phyloP scores from a whole-genome alignment of 2,888 invertebrate genomes.

The Endomychus coccineus region DNA sequence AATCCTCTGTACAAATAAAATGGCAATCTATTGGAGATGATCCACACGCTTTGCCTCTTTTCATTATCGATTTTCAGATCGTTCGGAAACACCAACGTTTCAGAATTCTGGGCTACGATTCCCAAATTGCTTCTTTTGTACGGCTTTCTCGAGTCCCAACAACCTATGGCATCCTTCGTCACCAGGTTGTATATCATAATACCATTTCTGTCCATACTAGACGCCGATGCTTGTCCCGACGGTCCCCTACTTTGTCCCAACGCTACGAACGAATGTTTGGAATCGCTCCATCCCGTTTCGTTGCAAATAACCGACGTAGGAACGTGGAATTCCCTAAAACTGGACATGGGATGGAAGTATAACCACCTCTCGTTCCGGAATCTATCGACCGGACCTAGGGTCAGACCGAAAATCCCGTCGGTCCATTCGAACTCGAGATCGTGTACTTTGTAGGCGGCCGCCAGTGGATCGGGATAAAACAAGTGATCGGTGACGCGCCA shows the following conservation, averaged over 20 bases:
- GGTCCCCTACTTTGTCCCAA: conserved; percentile 49
- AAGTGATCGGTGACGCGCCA: conserved; percentile 63
- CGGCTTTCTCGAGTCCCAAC: conserved; percentile 70
- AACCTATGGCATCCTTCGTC: conserved; percentile 65
- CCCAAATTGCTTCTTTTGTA: conserved; percentile 57
- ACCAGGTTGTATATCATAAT: conserved; percentile 76
- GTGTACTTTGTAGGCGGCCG: conserved; percentile 66
- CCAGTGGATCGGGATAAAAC: conserved; percentile 66
- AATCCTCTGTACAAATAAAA: conserved; percentile 62
- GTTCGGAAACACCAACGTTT: conserved; percentile 70
- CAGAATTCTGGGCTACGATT: conserved; percentile 54
- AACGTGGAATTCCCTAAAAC: conserved; percentile 70
- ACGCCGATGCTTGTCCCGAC: conserved; percentile 65
- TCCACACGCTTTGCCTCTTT: conserved; percentile 62
- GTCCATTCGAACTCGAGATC: conserved; percentile 75
- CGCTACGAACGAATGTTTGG: conserved; percentile 35
- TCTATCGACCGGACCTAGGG: conserved; percentile 52
- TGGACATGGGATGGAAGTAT: conserved; percentile 77
- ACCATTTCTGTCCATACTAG: conserved; percentile 62
- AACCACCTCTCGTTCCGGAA: conserved; percentile 53
- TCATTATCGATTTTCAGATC: conserved; percentile 71
- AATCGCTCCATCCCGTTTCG: conserved; percentile 45
- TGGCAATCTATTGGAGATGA: conserved; percentile 68
- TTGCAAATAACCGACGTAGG: conserved; percentile 58
- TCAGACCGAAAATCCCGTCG: conserved; percentile 71